These are phyloP conservation scores for Drosophila quinaria DNA, from an alignment of 2,888 invertebrate species.

Conservation along the genomic window DNA sequence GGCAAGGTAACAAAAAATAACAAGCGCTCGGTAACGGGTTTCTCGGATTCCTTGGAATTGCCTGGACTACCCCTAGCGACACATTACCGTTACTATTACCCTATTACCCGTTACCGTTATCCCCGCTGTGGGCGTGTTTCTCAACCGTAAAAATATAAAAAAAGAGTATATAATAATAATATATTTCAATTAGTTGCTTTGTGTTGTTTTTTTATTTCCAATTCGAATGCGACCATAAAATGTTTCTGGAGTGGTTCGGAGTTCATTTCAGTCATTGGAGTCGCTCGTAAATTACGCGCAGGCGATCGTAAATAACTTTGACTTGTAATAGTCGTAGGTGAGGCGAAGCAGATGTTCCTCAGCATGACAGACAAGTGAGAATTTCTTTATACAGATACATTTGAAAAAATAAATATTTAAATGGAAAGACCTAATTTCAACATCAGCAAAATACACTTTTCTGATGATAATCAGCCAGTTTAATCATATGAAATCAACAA, in stretches of 20 bases:
- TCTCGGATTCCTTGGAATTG: constrained; percentile 19
- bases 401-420: not conserved
- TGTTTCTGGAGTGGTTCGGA: constrained; percentile 59
- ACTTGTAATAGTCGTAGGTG: constrained; percentile 58
- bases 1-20: constrained; percentile 80
- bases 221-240: constrained; percentile 65
- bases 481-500: too few species aligned
- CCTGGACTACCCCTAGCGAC: constrained; percentile 45
- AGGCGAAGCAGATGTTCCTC: constrained; percentile 58
- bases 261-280: constrained; percentile 59
- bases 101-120: constrained; percentile 26
- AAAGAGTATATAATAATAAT: constrained; percentile 29
- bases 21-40: constrained; percentile 59
- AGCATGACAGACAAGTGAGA: constrained; percentile 28
- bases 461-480: too few species aligned
- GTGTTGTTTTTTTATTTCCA: constrained; percentile 30
- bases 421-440: too few species aligned
- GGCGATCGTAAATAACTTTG: constrained; percentile 77
- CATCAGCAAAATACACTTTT: too few species aligned
- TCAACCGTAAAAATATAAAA: constrained; percentile 56
- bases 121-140: constrained; percentile 51
- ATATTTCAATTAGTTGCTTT: constrained; percentile 75
- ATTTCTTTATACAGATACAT: not conserved
- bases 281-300: constrained; percentile 70
- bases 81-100: constrained; percentile 35